Conservation (phyloP, 2,888 invertebrate genomes). For the Scrobipalpa costella region DNA sequence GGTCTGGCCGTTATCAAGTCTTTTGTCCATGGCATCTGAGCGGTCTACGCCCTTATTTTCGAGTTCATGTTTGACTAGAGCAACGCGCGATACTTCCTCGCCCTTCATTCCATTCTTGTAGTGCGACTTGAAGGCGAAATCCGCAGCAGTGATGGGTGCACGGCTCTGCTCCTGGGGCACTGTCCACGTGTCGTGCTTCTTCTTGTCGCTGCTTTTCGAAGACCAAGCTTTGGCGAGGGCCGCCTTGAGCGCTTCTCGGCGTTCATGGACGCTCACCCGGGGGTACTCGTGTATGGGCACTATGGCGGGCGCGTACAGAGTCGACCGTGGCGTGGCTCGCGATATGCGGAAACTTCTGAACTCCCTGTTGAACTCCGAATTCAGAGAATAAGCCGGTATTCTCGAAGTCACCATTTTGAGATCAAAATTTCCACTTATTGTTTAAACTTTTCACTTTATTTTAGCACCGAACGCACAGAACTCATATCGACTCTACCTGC, state of each 20-base stretch:
- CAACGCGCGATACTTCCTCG: slow-evolving; percentile 67
- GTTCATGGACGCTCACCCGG: slow-evolving; percentile 79
- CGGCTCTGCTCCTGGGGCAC: slow-evolving; percentile 67
- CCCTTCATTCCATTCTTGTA: slow-evolving; percentile 54
- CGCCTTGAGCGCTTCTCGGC: slow-evolving; percentile 76
- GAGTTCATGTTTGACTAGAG: slow-evolving; percentile 71
- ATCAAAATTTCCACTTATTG: slow-evolving; percentile 72
- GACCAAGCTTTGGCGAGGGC: slow-evolving; percentile 78
- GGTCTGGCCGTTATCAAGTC: slow-evolving; percentile 58
- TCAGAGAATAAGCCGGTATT: slow-evolving; percentile 83
- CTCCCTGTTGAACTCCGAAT: slow-evolving; percentile 83
- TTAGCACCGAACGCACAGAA: slow-evolving; percentile 72
- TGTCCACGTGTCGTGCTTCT: slow-evolving; percentile 75
- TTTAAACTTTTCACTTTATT: slow-evolving; percentile 61
- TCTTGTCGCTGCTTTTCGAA: slow-evolving; percentile 70
- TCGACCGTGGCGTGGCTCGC: slow-evolving; percentile 75
- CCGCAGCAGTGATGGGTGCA: slow-evolving; percentile 61
- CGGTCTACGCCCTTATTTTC: slow-evolving; percentile 70
- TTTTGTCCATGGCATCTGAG: slow-evolving; percentile 57
- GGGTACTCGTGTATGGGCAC: slow-evolving; percentile 83
- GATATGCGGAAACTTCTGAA: slow-evolving; percentile 81
- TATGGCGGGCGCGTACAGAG: slow-evolving; percentile 77
- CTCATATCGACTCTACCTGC: slow-evolving; percentile 79
- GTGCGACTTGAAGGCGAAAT: slow-evolving; percentile 61
- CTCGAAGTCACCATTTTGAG: slow-evolving; percentile 83